Conservation (phyloP, 2,797 vertebrate species). For the Chloroceryle amazona region DNA sequence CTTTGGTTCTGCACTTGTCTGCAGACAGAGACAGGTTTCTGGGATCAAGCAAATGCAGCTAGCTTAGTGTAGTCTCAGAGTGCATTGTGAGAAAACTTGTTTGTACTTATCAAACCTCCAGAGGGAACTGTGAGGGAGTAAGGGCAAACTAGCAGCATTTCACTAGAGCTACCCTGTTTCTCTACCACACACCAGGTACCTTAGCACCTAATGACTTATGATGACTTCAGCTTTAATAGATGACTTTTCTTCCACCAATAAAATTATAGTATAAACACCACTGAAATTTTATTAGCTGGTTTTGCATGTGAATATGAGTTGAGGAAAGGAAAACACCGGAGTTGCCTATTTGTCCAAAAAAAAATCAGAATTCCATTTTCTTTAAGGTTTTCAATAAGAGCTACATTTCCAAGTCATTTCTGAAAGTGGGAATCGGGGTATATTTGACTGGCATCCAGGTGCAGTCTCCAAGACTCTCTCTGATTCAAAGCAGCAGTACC, state of each 20-base stretch:
- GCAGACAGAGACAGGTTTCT: conserved; percentile 2
- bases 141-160: not conserved
- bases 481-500: not conserved
- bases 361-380: not conserved
- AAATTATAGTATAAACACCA: not conserved
- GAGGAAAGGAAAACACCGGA: not conserved
- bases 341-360: not conserved
- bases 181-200: not conserved
- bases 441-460: not conserved
- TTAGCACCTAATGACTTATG: conserved; percentile 34
- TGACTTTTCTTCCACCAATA: not conserved
- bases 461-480: not conserved
- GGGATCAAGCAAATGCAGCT: not conserved
- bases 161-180: not conserved
- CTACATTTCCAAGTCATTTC: not conserved
- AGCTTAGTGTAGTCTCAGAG: not conserved
- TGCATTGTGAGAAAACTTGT: not conserved
- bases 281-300: not conserved
- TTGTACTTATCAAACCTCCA: not conserved
- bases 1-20: not conserved
- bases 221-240: conserved; percentile 39
- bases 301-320: not conserved
- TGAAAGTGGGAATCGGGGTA: not conserved
- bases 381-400: not conserved
- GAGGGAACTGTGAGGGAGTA: not conserved